A percentile compares a stretch with the other conserved stretches of the same genome.
Evolutionary conservation across 2,888 invertebrate genomes (phyloP).

Genomic region (Sphaerophoria rueppellii): DNA sequence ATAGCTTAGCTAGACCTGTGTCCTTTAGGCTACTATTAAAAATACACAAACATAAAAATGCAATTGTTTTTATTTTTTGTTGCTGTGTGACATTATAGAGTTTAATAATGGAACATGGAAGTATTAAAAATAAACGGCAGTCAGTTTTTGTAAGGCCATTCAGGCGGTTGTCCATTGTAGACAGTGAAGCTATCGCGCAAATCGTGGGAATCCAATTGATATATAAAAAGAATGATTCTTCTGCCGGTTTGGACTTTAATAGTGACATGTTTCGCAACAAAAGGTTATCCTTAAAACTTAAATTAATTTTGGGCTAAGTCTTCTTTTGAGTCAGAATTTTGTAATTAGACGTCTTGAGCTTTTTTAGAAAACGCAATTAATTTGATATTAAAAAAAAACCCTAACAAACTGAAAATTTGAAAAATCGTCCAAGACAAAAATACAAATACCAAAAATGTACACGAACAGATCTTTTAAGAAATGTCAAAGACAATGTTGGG

Average conservation of each 20-base stretch:
- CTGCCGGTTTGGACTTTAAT: not conserved
- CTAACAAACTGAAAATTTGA: too few relatives aligned
- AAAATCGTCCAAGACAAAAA: too few relatives aligned
- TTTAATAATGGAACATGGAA: not conserved
- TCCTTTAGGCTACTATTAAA: not conserved
- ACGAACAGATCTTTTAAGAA: too few relatives aligned
- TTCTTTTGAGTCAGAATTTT: too few relatives aligned
- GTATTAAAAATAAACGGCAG: not conserved
- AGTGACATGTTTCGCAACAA: not conserved
- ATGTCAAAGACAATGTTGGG: too few relatives aligned
- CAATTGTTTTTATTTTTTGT: not conserved
- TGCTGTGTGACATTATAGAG: not conserved
- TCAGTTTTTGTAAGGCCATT: not conserved
- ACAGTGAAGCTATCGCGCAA: too few relatives aligned
- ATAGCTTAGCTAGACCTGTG: too few relatives aligned
- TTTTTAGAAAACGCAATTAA: too few relatives aligned
- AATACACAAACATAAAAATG: slow-evolving; percentile 2
- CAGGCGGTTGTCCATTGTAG: not conserved
- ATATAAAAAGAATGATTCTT: not conserved
- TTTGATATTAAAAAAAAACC: too few relatives aligned
- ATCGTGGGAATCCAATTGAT: too few relatives aligned
- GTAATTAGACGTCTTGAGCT: too few relatives aligned
- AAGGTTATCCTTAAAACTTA: not conserved
- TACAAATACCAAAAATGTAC: too few relatives aligned
- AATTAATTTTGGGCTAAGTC: not conserved